Base-by-base conservation (phyloP, 2,797 vertebrate genomes). In the Sebastolobus alascanus region DNA sequence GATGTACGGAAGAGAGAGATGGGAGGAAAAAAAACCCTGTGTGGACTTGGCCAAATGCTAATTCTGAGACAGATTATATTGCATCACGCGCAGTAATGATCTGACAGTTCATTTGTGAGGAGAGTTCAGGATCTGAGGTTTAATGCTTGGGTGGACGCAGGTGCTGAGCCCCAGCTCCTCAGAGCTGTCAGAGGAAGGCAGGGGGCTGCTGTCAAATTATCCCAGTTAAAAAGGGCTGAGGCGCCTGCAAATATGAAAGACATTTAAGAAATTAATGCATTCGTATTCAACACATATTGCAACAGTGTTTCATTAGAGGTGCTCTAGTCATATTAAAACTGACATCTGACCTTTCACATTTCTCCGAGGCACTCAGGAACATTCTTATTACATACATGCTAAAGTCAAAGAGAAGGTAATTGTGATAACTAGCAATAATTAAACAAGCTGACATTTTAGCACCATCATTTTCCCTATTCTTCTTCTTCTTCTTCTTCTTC, bases 61-160 rank as follows among this genome's bases (percentile, higher is more conserved):
- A 98, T 99, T 99, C 96, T 94, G 95, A 98, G 97, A 98, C 97
- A 99, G 98, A 99, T 99, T 97, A 99, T 99, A 97, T 97, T 97
- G 98, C 97, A 99, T 99, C 98, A 99, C 96, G 97, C 92, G 86
- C 97, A 94, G 98, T 99, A 98, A 99, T 99, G 98, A 99, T 98
- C 97, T 99, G 98, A 99, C 98, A 99, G 98, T 99, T 99, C 97
- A 97, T 97, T 98, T 98, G 97, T 98, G 98, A 97, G 95, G 92
- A 96, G 96, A 96, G 97, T 97, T 97, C 96, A 97, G 93, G 95
- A 96, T 96, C 96, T 96, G 96, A 97, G 97, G 96, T 96, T 97
- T 97, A 97, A 97, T 96, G 96, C 96, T 95, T 90, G 92, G 97
- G 94, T 96, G 96, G 97, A 96, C 94, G 94, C 97, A 99, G 97